Conservation (phyloP, 1,140 invertebrate species). For the Periplaneta americana region DNA sequence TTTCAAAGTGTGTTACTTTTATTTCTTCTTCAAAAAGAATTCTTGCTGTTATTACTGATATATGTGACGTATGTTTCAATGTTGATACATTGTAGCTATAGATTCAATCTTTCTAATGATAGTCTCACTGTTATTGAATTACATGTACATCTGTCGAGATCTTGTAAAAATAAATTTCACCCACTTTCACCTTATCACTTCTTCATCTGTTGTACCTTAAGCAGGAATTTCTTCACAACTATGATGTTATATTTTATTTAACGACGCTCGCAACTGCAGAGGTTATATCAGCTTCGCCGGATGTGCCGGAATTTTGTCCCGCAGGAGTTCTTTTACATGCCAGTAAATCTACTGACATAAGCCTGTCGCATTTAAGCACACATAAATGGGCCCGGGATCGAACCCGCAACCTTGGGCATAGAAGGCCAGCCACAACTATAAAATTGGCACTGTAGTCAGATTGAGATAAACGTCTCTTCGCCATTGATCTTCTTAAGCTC, state of each 20-base stretch:
- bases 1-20: neutral
- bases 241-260: no score
- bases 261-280: no score
- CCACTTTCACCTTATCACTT: neutral
- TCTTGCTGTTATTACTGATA: neutral
- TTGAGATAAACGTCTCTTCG: neutral
- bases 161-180: no score
- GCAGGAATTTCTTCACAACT: neutral
- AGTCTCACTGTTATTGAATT: no score
- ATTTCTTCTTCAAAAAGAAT: neutral
- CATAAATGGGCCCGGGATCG: no score
- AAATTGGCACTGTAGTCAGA: neutral
- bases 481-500: neutral
- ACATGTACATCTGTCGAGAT: neutral
- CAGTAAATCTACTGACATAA: no score
- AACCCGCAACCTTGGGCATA: no score
- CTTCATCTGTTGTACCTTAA: neutral
- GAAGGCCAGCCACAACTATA: no score
- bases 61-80: neutral
- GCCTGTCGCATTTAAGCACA: no score
- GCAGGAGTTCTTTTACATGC: no score
- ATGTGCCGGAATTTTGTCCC: no score
- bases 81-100: neutral
- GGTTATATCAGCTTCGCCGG: no score
- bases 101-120: neutral